Conservation (phyloP, 2,113 vertebrate genomes). For the Tor tambroides region DNA sequence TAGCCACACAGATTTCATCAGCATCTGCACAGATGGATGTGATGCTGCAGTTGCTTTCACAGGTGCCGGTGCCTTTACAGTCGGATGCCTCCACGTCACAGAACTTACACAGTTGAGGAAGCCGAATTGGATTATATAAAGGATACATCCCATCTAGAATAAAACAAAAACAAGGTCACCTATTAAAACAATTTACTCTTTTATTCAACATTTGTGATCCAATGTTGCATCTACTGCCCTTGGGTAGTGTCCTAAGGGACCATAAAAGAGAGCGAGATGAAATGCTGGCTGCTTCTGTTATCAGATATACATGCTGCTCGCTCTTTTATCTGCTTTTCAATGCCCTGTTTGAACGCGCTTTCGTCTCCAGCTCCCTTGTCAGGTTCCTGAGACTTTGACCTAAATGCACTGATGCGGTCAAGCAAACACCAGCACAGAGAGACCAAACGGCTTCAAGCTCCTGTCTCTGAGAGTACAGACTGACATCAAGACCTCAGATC, state of each 20-base stretch:
- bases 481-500: constrained; percentile 1
- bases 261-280: constrained; percentile 1
- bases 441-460: not conserved
- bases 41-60: constrained; percentile 83
- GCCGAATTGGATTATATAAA: rapidly evolving
- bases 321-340: constrained; percentile 34
- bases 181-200: not conserved
- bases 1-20: constrained; percentile 85
- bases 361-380: constrained; percentile 6
- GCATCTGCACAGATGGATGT: constrained; percentile 77
- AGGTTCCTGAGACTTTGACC: constrained; percentile 30
- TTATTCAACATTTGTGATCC: not conserved
- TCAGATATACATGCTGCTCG: constrained; percentile 54
- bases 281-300: constrained; percentile 38
- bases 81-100: constrained; percentile 81
- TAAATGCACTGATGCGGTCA: constrained; percentile 32
- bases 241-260: not conserved
- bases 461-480: not conserved
- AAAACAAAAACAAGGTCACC: constrained; percentile 25
- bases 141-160: constrained; percentile 52
- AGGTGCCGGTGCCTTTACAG: constrained; percentile 81
- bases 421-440: not conserved
- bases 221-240: not conserved
- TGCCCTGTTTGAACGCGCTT: constrained; percentile 60
- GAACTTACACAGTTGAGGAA: constrained; percentile 81